Conservation (phyloP, 1,140 invertebrate genomes). For the Nilaparvata lugens region DNA sequence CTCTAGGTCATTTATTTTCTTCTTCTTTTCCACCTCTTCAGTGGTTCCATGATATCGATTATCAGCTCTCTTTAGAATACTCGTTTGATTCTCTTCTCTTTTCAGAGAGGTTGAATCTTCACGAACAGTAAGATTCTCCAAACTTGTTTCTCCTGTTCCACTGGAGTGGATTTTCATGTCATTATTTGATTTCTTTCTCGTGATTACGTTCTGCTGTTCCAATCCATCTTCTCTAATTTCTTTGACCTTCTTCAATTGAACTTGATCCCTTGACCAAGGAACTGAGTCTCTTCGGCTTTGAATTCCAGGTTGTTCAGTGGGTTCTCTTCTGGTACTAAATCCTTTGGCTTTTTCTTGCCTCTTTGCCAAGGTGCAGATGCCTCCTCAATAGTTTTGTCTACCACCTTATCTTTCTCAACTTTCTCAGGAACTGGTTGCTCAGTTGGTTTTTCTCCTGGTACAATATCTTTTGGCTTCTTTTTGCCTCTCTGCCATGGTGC, state of each 20-base stretch:
- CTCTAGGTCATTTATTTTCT: slow-evolving; percentile 4
- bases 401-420: slow-evolving; percentile 1
- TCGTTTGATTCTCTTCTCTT: no score
- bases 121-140: no score
- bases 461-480: no score
- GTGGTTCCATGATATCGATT: background rate
- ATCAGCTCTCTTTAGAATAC: background rate
- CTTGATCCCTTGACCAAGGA: background rate
- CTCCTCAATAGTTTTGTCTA: slow-evolving; percentile 2
- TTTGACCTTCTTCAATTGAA: background rate
- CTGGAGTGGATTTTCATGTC: background rate
- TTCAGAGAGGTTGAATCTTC: no score
- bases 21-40: background rate
- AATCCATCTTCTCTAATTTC: background rate
- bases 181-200: background rate
- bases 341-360: slow-evolving; percentile 16
- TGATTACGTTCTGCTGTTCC: background rate
- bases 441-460: no score
- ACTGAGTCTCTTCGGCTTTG: background rate
- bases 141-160: background rate
- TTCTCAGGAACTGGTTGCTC: no score
- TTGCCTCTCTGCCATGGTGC: no score
- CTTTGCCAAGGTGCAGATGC: background rate
- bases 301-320: no score
- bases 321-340: no score